phyloP scores from a whole-genome alignment of 1,140 invertebrate species.

The Formica selysi region DNA sequence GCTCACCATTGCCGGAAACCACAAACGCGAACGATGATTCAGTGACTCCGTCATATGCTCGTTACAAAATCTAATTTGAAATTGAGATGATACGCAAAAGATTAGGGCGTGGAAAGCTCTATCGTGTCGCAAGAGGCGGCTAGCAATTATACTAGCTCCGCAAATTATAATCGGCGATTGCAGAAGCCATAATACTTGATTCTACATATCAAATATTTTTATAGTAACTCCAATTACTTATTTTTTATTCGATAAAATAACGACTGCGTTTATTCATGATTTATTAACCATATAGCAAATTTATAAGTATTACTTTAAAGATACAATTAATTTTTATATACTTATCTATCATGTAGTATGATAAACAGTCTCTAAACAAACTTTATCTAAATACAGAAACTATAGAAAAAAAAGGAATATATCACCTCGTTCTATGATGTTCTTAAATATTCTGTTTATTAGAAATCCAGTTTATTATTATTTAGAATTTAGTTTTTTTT shows the following conservation, averaged over 20 bases:
- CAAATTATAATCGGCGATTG: not conserved
- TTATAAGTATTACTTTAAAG: not conserved
- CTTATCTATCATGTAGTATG: not conserved
- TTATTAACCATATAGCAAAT: not conserved
- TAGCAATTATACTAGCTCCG: conserved; percentile 16
- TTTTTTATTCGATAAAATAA: conserved; percentile 32
- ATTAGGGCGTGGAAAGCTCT: conserved; percentile 48
- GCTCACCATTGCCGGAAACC: conserved; percentile 49
- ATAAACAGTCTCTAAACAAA: not conserved
- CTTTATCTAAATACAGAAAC: not conserved
- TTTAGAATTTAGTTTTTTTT: conserved; percentile 46
- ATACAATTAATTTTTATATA: not conserved
- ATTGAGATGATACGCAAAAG: conserved; percentile 49
- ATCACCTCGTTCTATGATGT: conserved; percentile 28
- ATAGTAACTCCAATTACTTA: not conserved
- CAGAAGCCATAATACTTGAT: not conserved
- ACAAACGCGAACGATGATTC: conserved; percentile 51
- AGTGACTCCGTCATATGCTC: conserved; percentile 47
- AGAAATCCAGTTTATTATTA: conserved; percentile 3
- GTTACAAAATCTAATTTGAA: conserved; percentile 63
- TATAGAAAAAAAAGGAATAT: not conserved
- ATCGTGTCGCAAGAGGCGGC: conserved; percentile 41
- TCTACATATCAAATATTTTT: conserved; percentile 1
- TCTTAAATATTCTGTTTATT: conserved; percentile 79
- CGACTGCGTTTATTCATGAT: not conserved